Evolutionary conservation across 2,888 invertebrate species (phyloP).

Genomic region (Drosophila fungiperda): DNA sequence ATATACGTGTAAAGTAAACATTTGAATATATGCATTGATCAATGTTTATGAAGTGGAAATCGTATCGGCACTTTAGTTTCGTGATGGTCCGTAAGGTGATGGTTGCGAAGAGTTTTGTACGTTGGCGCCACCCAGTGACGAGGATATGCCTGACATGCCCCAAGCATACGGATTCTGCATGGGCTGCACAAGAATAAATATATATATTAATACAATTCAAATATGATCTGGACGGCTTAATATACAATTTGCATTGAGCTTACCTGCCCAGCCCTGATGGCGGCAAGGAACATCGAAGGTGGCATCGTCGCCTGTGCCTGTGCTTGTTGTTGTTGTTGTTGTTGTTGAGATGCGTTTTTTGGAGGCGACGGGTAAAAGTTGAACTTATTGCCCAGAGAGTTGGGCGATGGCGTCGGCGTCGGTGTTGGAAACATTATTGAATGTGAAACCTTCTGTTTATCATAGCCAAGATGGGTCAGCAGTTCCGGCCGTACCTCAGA

Average conservation of each 20-base stretch:
- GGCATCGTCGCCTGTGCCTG: conserved; percentile 9
- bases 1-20: neutral
- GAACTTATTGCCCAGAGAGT: conserved; percentile 50
- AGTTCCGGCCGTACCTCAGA: conserved; percentile 52
- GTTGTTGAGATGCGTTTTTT: conserved; percentile 13
- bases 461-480: conserved; percentile 35
- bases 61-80: conserved; percentile 30
- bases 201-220: neutral
- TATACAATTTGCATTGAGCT: neutral
- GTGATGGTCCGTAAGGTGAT: conserved; percentile 24
- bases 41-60: neutral
- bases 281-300: conserved; percentile 32
- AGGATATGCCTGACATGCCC: conserved; percentile 49
- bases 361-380: conserved; percentile 39
- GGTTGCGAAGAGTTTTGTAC: conserved; percentile 19
- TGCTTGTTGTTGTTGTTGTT: neutral
- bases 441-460: conserved; percentile 40
- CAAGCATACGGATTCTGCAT: conserved; percentile 54
- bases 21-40: neutral
- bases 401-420: conserved; percentile 64
- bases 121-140: conserved; percentile 6
- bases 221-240: neutral
- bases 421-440: conserved; percentile 66
- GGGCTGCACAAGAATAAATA: neutral
- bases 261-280: conserved; percentile 37